Base-by-base conservation (phyloP, 2,797 vertebrate genomes). In the Gastrophryne carolinensis region DNA sequence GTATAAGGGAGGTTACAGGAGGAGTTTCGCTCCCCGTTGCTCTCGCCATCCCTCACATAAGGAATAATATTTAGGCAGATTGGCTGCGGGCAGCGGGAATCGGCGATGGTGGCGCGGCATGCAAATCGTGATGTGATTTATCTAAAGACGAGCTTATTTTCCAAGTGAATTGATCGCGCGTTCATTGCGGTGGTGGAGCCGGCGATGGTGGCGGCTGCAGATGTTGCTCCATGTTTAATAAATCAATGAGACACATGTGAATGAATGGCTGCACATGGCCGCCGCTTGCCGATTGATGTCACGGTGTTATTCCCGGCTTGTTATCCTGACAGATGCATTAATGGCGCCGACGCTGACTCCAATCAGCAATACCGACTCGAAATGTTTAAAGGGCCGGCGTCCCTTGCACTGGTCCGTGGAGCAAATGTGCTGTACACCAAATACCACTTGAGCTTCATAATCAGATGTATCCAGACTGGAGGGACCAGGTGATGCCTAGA, bases 301-400 rank as follows among this genome's bases (percentile, higher is more conserved):
- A 91, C 88, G 87, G 90, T 93, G 92, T 93, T 93, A 94, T 94
- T 94, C 92, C 93, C 92, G 92, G 93, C 93, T 93, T 93, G 91
- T 95, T 94, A 94, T 93, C 91, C 84, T 93, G 92, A 94, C 92
- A 93, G 93, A 94, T 92, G 90, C 91, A 93, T 93, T 94, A 93
- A 92, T 92, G 91, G 91, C 92, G 88, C 85, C 87, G n/a, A n/a
- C n/a, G n/a, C n/a, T n/a, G n/a, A n/a, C n/a, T n/a, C n/a, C n/a
- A n/a, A n/a, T n/a, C n/a, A n/a, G n/a, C n/a, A n/a, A n/a, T n/a
- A n/a, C n/a, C n/a, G n/a, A n/a, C n/a, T n/a, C n/a, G n/a, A n/a
- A n/a, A n/a, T n/a, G n/a, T n/a, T n/a, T n/a, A n/a, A n/a, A n/a
- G n/a, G n/a, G n/a, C n/a, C n/a, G n/a, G n/a, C n/a, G n/a, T n/a